A percentile compares a stretch with the other conserved stretches of the same genome.
Conservation (phyloP, 2,888 invertebrate species). For the Epistrophella euchroma region DNA sequence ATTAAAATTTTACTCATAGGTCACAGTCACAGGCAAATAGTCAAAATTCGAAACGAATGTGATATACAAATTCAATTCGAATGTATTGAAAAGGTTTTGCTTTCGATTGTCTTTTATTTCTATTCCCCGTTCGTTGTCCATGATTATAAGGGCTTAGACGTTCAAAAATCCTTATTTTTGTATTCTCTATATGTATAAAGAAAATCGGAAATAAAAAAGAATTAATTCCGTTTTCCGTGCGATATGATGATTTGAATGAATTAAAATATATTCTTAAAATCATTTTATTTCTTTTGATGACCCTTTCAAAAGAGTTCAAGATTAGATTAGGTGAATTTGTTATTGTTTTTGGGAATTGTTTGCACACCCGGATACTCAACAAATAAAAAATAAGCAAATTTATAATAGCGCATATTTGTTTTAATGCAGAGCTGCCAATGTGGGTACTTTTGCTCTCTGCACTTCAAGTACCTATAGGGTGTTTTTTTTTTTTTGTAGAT, state of each 20-base stretch:
- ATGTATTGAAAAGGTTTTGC: background rate
- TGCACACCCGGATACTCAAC: background rate
- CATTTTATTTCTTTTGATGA: conserved; percentile 24
- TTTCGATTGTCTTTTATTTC: background rate
- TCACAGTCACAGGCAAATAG: background rate
- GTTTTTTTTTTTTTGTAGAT: no score
- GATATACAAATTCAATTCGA: background rate
- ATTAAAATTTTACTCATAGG: background rate
- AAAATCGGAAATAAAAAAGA: background rate
- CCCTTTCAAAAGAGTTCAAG: conserved; percentile 32
- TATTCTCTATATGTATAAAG: background rate
- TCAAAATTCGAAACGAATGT: background rate
- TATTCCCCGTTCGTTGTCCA: background rate
- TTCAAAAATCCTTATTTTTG: conserved; percentile 1
- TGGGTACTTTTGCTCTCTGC: background rate
- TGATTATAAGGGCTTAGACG: background rate
- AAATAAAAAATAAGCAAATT: conserved; percentile 8
- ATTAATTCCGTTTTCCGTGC: background rate
- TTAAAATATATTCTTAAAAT: background rate
- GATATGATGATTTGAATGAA: background rate
- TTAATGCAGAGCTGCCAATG: background rate
- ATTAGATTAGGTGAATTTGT: conserved; percentile 29
- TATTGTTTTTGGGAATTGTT: conserved; percentile 19
- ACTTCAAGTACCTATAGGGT: background rate
- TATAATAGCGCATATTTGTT: background rate